Conservation (phyloP, 2,113 vertebrate species). For the Catharus minimus region DNA sequence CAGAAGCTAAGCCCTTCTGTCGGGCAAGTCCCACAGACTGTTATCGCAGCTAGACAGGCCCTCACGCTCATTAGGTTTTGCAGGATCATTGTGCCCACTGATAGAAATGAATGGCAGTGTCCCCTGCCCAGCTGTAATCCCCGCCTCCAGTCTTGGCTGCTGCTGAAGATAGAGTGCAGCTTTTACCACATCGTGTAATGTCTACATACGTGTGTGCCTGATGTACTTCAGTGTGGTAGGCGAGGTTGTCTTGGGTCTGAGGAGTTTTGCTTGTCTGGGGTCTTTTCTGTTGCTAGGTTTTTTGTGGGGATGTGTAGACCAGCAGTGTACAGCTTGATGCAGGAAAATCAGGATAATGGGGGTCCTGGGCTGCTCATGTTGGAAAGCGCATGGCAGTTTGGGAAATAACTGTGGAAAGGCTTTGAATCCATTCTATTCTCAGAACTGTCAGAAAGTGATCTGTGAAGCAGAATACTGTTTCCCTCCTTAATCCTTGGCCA, state of each 20-base stretch:
- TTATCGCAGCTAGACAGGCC: conserved; percentile 39
- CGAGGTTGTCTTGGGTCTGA: not conserved
- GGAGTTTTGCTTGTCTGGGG: not conserved
- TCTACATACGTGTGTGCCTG: not conserved
- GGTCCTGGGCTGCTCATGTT: not conserved
- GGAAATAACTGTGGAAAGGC: not conserved
- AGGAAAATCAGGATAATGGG: not conserved
- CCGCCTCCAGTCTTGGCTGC: conserved; percentile 5
- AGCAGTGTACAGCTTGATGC: not conserved
- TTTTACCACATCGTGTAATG: not conserved
- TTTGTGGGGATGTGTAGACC: not conserved
- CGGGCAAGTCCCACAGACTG: not conserved
- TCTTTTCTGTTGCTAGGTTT: not conserved
- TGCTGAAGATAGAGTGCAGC: not conserved
- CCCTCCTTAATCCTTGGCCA: conserved; percentile 77
- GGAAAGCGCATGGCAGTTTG: accelerated
- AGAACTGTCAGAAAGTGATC: not conserved
- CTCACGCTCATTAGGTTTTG: not conserved
- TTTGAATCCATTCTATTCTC: not conserved
- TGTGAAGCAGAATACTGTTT: not conserved
- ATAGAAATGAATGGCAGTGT: not conserved
- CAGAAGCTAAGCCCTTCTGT: conserved; percentile 18
- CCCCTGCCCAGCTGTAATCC: not conserved
- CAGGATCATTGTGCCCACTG: not conserved
- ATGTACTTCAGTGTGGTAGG: not conserved